Percentiles rank a stretch among this genome's conserved stretches.
Conservation (phyloP, 2,888 invertebrate species). For the Hesperia comma region DNA sequence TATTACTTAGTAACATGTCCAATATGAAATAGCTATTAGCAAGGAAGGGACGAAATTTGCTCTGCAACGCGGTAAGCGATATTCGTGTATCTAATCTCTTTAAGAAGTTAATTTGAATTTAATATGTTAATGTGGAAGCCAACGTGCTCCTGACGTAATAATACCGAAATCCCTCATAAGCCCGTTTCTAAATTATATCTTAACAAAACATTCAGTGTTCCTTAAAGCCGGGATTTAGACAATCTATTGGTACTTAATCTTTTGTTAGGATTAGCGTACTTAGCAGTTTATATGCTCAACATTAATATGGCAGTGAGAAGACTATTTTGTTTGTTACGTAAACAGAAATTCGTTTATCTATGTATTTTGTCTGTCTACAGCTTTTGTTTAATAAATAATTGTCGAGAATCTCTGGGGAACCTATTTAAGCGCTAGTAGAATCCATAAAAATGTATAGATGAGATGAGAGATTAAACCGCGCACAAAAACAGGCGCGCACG, state of each 20-base stretch:
- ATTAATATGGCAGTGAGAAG: conserved; percentile 14
- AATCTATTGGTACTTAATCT: conserved; percentile 37
- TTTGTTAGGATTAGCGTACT: conserved; percentile 33
- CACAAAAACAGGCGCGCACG: too few species aligned
- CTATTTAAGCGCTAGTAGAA: too few species aligned
- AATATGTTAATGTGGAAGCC: conserved; percentile 40
- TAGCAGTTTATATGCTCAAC: conserved; percentile 32
- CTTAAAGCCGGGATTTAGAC: conserved; percentile 30
- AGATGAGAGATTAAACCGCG: too few species aligned
- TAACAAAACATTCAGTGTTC: conserved; percentile 40
- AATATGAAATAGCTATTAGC: conserved; percentile 37
- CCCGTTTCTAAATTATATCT: conserved; percentile 40
- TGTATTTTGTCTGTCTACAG: too few species aligned
- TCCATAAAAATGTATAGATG: too few species aligned
- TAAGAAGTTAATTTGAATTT: conserved; percentile 40
- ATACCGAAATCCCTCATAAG: conserved; percentile 41
- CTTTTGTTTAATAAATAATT: too few species aligned
- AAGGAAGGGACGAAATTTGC: conserved; percentile 28
- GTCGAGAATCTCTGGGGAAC: too few species aligned
- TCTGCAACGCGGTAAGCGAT: conserved; percentile 19
- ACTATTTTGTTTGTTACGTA: conserved; percentile 2
- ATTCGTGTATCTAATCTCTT: conserved; percentile 36
- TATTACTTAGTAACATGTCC: conserved; percentile 28
- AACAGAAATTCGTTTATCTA: neutral
- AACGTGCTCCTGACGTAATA: conserved; percentile 39